Evolutionary conservation across 2,113 vertebrate species (phyloP), one percentile per base, ranked within the genome.

Genomic region (Sapayoa aenigma): DNA sequence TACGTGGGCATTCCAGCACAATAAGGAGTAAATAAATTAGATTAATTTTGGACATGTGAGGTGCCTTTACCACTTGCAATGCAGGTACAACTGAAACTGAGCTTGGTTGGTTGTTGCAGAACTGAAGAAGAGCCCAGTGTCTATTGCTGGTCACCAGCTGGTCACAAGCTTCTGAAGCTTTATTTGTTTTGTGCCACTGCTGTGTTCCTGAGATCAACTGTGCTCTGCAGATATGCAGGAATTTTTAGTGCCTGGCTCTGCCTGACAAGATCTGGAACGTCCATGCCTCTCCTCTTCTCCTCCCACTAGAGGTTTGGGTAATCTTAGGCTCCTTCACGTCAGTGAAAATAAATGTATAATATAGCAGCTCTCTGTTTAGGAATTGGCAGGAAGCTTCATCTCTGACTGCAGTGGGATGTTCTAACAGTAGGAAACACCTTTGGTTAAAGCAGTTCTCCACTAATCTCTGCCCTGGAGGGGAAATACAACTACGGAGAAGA

Each of bases 171-270:
- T 65, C 78, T 73, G 37, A 75, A 77, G 30, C 60, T 74, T 65
- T 60, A 35, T 53, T 93, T 86, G 55, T 62, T 90, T 87, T 79
- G 76, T 81, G 85, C 30, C 66, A 56, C 66, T 78, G 42, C 73
- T 84, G 65, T 83, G 75, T 46, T 90, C 53, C 82, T 35, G 42
- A 94, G 65, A 94, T 90, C 72, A 93, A 7, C 73, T 59, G 35
- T 52, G 72, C 50, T 83, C 72, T 91, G 82, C 68, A 90, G 90
- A 87, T 89, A 86, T 21, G 65, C 88, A 93, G 93, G 94, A 94
- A 89, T 86, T 92, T 95, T 86, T 95, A 95, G 47, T 77, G 75
- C 73, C 14, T 31, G 72, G 31, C 60, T 87, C 35, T 89, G 67
- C 52, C 58, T 88, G 63, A 90, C 75, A 82, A 87, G 79, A 79